These are phyloP conservation scores for Donacobius atricapilla DNA, from an alignment of 2,113 vertebrate species.

Conservation along the genomic window DNA sequence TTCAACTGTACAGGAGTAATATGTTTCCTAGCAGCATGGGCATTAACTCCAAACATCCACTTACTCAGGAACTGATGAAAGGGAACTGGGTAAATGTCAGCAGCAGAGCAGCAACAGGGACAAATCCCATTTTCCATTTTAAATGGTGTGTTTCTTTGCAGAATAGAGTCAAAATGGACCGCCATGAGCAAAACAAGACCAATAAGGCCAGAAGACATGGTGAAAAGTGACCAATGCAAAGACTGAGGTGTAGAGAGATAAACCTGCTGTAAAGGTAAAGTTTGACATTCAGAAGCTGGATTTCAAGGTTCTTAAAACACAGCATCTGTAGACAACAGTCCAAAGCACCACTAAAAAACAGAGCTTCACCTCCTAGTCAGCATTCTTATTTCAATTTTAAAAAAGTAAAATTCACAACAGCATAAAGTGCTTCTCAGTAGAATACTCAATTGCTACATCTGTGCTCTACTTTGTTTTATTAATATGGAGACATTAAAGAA, in stretches of 20 bases:
- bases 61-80: neutral
- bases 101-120: neutral
- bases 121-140: neutral
- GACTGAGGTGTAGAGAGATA: neutral
- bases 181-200: neutral
- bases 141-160: neutral
- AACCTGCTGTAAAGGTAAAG: neutral
- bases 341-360: neutral
- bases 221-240: neutral
- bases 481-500: neutral
- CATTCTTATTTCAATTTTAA: neutral
- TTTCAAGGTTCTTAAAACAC: neutral
- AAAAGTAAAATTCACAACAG: neutral
- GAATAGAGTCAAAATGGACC: neutral
- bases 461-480: neutral
- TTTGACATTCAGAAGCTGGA: neutral
- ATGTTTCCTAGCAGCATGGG: neutral
- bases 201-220: neutral
- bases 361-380: neutral
- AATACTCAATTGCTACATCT: neutral
- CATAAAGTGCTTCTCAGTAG: neutral
- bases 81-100: neutral
- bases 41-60: neutral
- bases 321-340: neutral
- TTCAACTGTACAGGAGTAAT: neutral